Evolutionary conservation across 2,113 vertebrate species (phyloP).

Genomic region (Ageneiosus marmoratus): DNA sequence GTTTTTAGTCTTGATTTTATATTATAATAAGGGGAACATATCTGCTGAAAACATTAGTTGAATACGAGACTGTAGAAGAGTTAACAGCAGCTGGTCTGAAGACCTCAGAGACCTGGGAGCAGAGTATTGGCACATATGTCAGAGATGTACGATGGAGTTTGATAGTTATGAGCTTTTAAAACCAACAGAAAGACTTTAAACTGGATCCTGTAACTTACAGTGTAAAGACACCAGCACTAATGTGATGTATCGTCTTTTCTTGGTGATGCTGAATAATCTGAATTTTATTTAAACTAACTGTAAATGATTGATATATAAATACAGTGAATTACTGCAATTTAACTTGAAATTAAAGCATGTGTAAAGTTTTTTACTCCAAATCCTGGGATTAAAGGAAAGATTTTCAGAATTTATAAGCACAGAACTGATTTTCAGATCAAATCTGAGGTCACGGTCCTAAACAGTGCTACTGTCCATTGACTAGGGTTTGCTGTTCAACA

Average conservation of each 20-base stretch:
- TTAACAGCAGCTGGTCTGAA: too few relatives aligned
- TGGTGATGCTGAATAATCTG: not conserved
- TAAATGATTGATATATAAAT: not conserved
- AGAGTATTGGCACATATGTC: too few relatives aligned
- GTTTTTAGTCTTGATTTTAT: too few relatives aligned
- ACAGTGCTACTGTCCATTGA: too few relatives aligned
- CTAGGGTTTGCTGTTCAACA: too few relatives aligned
- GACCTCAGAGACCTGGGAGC: too few relatives aligned
- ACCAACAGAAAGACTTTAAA: not conserved
- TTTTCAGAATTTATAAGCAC: too few relatives aligned
- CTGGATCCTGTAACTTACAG: not conserved
- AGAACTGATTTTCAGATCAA: too few relatives aligned
- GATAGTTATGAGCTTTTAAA: not conserved
- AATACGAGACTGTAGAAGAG: too few relatives aligned
- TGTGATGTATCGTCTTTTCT: not conserved
- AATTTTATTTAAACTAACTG: not conserved
- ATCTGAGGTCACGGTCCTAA: too few relatives aligned
- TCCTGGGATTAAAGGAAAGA: not conserved
- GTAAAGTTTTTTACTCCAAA: not conserved
- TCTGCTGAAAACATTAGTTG: too few relatives aligned
- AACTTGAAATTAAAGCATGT: not conserved
- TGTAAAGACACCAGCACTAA: not conserved
- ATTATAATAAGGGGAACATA: too few relatives aligned
- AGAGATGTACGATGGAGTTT: not conserved
- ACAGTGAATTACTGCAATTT: not conserved